Base-by-base conservation (phyloP, 2,113 vertebrate genomes). In the Thunnus thynnus region DNA sequence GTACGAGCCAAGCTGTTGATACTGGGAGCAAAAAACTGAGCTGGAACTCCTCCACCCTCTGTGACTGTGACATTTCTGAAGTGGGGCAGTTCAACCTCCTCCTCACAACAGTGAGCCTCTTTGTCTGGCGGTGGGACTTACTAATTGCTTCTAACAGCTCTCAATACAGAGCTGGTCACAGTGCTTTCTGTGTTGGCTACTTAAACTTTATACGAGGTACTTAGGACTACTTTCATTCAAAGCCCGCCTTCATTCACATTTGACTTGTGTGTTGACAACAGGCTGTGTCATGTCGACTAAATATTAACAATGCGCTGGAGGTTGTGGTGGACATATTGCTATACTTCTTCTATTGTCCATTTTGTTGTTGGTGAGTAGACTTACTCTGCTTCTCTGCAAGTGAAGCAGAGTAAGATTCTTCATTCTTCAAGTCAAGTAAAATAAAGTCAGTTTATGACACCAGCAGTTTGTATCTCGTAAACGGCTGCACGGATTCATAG, bases 21-120 rank as follows among this genome's bases (percentile, higher is more conserved):
- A 52, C 36, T 41, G 70, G 51, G 36, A 72, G 54, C 60, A 30
- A n/a, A 22, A 50, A 48, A 55, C 46, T 27, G 30, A 64, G 50
- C 62, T 83, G 79, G 64, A 83, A 25, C n/a, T 51, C 20, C 55
- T 72, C 18, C 44, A 14, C 14, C 46, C 56, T 57, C 56, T 20
- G 11, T 5, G 55, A 13, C 46, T 47, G 58, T 11, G 16, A 46
- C 71, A 74, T 64, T 65, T 44, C 0, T 44, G 73, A 72, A 52
- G 77, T 56, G 54, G 41, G 56, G 27, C 66, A 30, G 47, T 73
- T 30, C 63, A 56, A 63, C 30, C 52, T 51, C 67, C 55, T 44
- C 50, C 60, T 57, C 72, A 41, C 36, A 60, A 81, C 48, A 84
- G 69, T 78, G 64, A 50, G 54, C 52, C 69, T 66, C 65, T 87